These are phyloP conservation scores for Leptobrachium ailaonicum DNA, from an alignment of 2,113 vertebrate species.

Conservation along the genomic window DNA sequence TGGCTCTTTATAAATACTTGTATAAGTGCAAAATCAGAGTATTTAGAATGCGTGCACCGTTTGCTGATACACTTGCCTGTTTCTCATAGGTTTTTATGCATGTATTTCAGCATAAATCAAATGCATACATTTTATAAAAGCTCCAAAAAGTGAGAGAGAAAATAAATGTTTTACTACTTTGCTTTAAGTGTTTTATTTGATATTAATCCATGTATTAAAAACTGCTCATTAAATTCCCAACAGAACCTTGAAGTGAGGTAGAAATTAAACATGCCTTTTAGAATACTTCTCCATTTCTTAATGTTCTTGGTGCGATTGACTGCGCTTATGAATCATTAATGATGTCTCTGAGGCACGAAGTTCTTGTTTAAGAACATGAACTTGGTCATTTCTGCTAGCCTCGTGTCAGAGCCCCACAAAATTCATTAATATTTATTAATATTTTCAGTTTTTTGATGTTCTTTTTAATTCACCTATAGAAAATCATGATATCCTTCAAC, in stretches of 20 bases:
- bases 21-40: too few relatives aligned
- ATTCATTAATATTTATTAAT: not conserved
- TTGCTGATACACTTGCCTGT: too few relatives aligned
- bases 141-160: too few relatives aligned
- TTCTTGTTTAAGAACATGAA: slow-evolving; percentile 19
- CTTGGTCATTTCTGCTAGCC: slow-evolving; percentile 22
- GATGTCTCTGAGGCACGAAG: slow-evolving; percentile 36
- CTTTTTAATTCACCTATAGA: not conserved
- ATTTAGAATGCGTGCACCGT: too few relatives aligned
- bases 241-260: slow-evolving; percentile 30
- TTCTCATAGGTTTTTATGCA: too few relatives aligned
- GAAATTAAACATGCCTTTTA: slow-evolving; percentile 46
- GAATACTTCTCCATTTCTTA: slow-evolving; percentile 39
- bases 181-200: slow-evolving; percentile 41
- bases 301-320: slow-evolving; percentile 38
- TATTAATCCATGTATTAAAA: slow-evolving; percentile 47
- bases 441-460: not conserved
- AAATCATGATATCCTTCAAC: not conserved
- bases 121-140: too few relatives aligned
- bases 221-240: slow-evolving; percentile 43
- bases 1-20: too few relatives aligned
- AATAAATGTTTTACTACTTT: slow-evolving; percentile 14
- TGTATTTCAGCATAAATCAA: too few relatives aligned
- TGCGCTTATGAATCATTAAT: slow-evolving; percentile 40
- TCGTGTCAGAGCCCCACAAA: slow-evolving; percentile 3